Percentiles rank a stretch among this genome's conserved stretches.
Conservation (phyloP, 1,140 invertebrate genomes). For the Andrena cerasifolii region DNA sequence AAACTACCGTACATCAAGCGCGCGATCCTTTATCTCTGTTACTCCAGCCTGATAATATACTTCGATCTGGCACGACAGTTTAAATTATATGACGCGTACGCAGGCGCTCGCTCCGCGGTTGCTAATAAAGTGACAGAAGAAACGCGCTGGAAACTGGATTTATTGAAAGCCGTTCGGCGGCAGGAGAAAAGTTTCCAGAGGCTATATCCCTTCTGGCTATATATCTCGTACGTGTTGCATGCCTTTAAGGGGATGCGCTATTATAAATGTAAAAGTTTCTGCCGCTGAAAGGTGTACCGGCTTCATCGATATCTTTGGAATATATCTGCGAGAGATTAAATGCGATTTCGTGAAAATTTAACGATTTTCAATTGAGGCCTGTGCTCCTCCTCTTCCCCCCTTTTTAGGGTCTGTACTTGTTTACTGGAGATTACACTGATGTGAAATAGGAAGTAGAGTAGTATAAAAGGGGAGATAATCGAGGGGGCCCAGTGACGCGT, state of each 20-base stretch:
- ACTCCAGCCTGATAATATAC: not conserved
- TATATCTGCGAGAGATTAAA: too few relatives aligned
- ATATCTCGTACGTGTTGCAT: not conserved
- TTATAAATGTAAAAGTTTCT: conserved; percentile 3
- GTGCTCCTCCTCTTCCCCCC: too few relatives aligned
- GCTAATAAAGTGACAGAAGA: conserved; percentile 26
- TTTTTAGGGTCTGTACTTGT: too few relatives aligned
- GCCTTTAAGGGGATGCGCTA: not conserved
- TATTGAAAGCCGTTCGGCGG: not conserved
- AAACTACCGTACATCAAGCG: not conserved
- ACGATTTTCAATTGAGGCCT: too few relatives aligned
- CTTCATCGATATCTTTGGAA: too few relatives aligned
- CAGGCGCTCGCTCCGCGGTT: not conserved
- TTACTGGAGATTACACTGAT: too few relatives aligned
- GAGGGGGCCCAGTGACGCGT: too few relatives aligned
- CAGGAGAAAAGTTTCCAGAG: not conserved
- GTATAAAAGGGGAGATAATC: too few relatives aligned
- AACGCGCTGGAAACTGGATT: conserved; percentile 4
- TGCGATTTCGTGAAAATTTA: too few relatives aligned
- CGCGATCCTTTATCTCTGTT: too few relatives aligned
- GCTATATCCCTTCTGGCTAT: not conserved
- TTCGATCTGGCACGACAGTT: too few relatives aligned
- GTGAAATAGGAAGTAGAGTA: too few relatives aligned
- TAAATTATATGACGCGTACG: not conserved
- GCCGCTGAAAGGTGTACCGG: not conserved